Evolutionary conservation across 2,113 vertebrate species (phyloP).

Genomic region (Ia io): DNA sequence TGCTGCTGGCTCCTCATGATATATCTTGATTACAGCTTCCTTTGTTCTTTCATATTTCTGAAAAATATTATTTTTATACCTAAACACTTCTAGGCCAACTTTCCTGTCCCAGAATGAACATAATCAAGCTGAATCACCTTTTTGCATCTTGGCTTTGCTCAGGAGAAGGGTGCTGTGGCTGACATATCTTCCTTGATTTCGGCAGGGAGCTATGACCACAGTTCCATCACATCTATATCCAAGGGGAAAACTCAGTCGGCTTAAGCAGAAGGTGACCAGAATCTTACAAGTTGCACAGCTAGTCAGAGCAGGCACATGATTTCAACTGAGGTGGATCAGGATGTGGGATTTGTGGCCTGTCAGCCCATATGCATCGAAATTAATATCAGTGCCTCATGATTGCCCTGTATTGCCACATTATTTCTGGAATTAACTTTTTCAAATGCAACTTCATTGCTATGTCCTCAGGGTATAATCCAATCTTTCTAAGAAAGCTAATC

Average conservation of each 20-base stretch:
- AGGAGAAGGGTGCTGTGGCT: background rate
- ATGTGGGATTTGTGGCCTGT: background rate
- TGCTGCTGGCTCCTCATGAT: background rate
- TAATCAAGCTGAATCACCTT: background rate
- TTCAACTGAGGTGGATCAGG: background rate
- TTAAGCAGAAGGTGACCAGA: background rate
- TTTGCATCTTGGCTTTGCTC: background rate
- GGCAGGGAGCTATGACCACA: background rate
- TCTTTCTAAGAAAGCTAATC: background rate
- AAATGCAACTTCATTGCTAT: background rate
- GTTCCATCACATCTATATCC: background rate
- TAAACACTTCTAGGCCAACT: background rate
- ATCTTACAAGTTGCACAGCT: background rate
- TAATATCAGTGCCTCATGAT: background rate
- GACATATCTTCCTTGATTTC: background rate
- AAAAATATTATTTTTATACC: background rate
- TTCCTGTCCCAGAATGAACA: background rate
- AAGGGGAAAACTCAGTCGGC: background rate
- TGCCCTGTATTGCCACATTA: background rate
- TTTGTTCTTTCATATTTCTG: slow-evolving; percentile 29
- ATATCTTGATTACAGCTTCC: background rate
- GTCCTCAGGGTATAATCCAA: background rate
- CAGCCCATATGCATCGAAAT: background rate
- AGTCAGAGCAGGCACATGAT: background rate
- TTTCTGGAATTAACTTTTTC: background rate